Conservation (phyloP, 2,113 vertebrate genomes). For the Columbina picui region DNA sequence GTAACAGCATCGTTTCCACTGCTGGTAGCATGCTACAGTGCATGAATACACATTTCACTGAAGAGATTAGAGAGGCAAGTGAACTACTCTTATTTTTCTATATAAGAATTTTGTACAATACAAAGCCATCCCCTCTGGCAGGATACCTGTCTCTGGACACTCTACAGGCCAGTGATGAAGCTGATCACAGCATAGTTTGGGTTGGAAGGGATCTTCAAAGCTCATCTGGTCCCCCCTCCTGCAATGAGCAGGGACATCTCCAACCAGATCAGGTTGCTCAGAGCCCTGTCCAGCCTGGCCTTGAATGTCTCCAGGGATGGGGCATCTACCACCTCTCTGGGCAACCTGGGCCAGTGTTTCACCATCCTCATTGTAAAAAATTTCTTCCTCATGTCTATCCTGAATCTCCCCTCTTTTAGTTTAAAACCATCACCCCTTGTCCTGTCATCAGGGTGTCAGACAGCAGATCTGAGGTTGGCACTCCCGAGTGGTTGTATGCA, state of each 20-base stretch:
- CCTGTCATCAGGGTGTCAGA: neutral
- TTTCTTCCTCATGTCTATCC: no score
- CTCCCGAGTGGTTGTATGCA: fast-evolving
- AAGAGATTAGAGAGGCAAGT: neutral
- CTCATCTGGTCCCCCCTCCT: no score
- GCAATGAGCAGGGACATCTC: no score
- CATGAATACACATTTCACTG: neutral
- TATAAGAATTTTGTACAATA: neutral
- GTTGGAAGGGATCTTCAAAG: no score
- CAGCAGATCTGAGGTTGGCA: neutral
- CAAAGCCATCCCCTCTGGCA: neutral
- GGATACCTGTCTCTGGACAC: neutral
- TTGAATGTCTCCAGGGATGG: no score
- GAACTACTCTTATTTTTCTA: neutral
- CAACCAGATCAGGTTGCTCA: no score
- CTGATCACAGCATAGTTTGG: neutral
- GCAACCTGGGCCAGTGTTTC: no score
- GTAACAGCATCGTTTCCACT: neutral
- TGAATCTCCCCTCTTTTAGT: no score
- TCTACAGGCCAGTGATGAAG: neutral
- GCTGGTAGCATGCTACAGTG: neutral
- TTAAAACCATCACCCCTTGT: no score
- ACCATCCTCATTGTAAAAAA: no score
- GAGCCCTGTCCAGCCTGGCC: no score
- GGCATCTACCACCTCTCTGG: no score